Evolutionary conservation across 2,113 vertebrate species (phyloP), one percentile per base, ranked within the genome.

Genomic region (Phyllopteryx taeniolatus): DNA sequence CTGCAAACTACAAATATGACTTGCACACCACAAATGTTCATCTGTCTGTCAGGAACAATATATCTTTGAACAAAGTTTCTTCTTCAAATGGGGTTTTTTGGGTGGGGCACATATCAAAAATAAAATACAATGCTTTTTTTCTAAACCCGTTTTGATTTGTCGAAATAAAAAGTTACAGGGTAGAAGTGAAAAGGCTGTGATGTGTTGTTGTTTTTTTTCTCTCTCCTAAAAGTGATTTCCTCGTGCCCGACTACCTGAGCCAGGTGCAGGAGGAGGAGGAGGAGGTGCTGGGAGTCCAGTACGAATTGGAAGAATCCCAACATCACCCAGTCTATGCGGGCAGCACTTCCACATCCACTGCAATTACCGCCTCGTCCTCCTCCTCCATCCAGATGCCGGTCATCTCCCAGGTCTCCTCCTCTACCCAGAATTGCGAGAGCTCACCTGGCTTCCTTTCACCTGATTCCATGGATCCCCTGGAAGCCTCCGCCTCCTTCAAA

Each of bases 231-330:
- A 97, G 96, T 96, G 96, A 96, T 95, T 97, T 97, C 95, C 94
- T 97, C 95, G 94, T 96, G 88, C 96, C 96, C 94, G 96, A 98
- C 95, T 98, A 97, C 94, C 93, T 98, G 94, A 98, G 94, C 92
- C 95, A 98, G 88, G 96, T 97, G 43, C 96, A 97, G 87, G 96
- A 98, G 88, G 94, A 98, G 91, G 94, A 89, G 88, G 94, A 98
- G 91, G 94, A 89, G 87, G 87, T 94, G 87, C 93, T 96, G 87
- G 96, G 95, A 67, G 88, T 89, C 88, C 96, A 96, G 87, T 98
- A 96, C 79, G 95, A 96, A 87, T 91, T 96, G 90, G 95, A 94
- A 92, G 95, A 96, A 88, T 92, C 95, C 83, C 83, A 86, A 63
- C 94, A 95, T 83, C 89, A 92, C 90, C 92, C 95, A 35, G 94